Percentiles rank a stretch among this genome's conserved stretches.
Conservation (phyloP, 1,140 invertebrate genomes). For the Sycobia sp. region DNA sequence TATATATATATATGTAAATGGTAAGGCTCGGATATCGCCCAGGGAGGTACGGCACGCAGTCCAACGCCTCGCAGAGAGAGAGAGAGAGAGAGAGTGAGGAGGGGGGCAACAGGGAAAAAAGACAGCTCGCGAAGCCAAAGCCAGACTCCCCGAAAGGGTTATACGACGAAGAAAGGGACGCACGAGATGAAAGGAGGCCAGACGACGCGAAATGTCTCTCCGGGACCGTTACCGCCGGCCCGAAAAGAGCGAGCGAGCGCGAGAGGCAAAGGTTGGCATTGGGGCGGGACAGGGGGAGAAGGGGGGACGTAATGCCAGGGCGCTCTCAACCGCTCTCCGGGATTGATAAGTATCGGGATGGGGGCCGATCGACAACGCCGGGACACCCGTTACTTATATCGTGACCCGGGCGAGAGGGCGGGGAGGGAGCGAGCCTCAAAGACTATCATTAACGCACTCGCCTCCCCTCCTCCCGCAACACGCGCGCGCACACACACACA, state of each 20-base stretch:
- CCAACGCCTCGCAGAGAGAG: neutral
- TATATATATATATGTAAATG: no score
- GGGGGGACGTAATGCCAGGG: slow-evolving; percentile 47
- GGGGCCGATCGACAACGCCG: slow-evolving; percentile 51
- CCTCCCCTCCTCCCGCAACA: slow-evolving; percentile 3
- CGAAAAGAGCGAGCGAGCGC: slow-evolving; percentile 14
- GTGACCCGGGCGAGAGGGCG: no score
- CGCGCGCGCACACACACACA: no score
- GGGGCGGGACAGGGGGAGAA: neutral
- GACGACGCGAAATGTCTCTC: slow-evolving; percentile 24
- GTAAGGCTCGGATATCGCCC: neutral
- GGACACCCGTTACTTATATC: slow-evolving; percentile 56
- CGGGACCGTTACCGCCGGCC: slow-evolving; percentile 12
- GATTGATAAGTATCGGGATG: slow-evolving; percentile 56
- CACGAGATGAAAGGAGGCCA: neutral
- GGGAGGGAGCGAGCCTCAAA: slow-evolving; percentile 39
- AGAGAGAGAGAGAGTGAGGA: slow-evolving; percentile 8
- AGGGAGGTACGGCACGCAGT: neutral
- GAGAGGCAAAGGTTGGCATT: slow-evolving; percentile 2
- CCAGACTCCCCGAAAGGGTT: neutral
- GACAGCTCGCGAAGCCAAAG: no score
- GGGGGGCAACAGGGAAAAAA: neutral
- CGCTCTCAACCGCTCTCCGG: slow-evolving; percentile 39
- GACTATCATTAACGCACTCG: slow-evolving; percentile 50
- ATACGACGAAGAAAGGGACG: neutral